Percentiles rank a stretch among this genome's conserved stretches.
Evolutionary conservation across 2,797 vertebrate genomes (phyloP).

Genomic region (Dipus sagitta): DNA sequence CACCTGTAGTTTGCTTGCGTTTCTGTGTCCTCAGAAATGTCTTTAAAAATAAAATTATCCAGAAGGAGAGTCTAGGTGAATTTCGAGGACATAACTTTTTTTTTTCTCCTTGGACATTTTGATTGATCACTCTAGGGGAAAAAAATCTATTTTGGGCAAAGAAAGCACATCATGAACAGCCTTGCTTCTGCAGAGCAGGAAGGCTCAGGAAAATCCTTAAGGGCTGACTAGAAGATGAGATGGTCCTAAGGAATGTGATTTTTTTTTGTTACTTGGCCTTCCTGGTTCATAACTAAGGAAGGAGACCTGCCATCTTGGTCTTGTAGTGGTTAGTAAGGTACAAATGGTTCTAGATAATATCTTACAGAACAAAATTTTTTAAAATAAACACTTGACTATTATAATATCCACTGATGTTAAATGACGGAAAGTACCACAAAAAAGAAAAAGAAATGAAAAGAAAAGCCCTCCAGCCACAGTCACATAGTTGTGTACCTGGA

Average conservation of each 20-base stretch:
- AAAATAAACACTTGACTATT: background rate
- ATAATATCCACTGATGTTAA: background rate
- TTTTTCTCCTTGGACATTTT: conserved; percentile 32
- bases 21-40: background rate
- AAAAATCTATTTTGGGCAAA: conserved; percentile 44
- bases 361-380: too few relatives aligned
- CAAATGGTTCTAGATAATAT: background rate
- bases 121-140: conserved; percentile 61
- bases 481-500: background rate
- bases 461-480: background rate
- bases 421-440: background rate
- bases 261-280: background rate
- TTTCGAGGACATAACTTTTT: background rate
- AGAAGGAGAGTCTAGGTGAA: conserved; percentile 27
- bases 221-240: background rate
- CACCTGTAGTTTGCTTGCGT: background rate
- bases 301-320: background rate
- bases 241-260: background rate
- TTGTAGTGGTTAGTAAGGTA: background rate
- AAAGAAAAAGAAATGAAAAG: background rate
- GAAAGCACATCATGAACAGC: conserved; percentile 11
- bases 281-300: background rate
- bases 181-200: background rate
- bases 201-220: background rate
- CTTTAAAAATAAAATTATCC: conserved; percentile 25